These are phyloP conservation scores for Ruditapes philippinarum DNA, from an alignment of 1,140 invertebrate species.

Conservation along the genomic window DNA sequence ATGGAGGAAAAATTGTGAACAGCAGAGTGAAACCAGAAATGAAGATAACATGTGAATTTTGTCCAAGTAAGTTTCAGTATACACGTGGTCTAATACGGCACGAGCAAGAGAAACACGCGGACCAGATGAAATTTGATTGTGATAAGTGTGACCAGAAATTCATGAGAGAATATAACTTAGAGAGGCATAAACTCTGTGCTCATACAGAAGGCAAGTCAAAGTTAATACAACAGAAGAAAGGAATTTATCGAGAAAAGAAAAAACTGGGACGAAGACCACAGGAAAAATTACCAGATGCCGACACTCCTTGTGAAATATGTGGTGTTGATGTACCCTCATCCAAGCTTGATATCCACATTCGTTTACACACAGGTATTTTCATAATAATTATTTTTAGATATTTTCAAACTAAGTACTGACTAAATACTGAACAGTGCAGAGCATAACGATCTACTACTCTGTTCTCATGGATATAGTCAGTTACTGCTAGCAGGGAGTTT, in stretches of 20 bases:
- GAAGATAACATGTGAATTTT: constrained; percentile 51
- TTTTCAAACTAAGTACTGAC: too few species aligned
- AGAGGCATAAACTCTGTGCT: constrained; percentile 60
- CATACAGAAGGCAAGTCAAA: constrained; percentile 10
- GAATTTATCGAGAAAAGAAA: constrained; percentile 19
- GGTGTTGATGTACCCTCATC: constrained; percentile 9
- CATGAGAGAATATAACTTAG: constrained; percentile 48
- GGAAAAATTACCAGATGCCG: neutral
- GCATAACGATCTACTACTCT: too few species aligned
- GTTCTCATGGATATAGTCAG: too few species aligned
- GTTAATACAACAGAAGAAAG: constrained; percentile 5
- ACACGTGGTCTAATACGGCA: constrained; percentile 35
- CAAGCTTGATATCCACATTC: constrained; percentile 37
- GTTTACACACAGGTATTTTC: constrained; percentile 51
- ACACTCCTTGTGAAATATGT: constrained; percentile 34
- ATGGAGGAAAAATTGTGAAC: constrained; percentile 9
- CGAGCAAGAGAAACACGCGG: constrained; percentile 43
- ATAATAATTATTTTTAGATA: too few species aligned
- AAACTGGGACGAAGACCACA: neutral
- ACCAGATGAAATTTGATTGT: constrained; percentile 55
- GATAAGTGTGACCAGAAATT: constrained; percentile 51
- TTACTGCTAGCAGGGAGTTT: too few species aligned
- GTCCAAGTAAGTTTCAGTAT: constrained; percentile 17
- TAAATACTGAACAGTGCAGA: too few species aligned
- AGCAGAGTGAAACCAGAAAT: constrained; percentile 6